Evolutionary conservation across 2,113 vertebrate genomes (phyloP).

Genomic region (Eudyptes chrysolophus): DNA sequence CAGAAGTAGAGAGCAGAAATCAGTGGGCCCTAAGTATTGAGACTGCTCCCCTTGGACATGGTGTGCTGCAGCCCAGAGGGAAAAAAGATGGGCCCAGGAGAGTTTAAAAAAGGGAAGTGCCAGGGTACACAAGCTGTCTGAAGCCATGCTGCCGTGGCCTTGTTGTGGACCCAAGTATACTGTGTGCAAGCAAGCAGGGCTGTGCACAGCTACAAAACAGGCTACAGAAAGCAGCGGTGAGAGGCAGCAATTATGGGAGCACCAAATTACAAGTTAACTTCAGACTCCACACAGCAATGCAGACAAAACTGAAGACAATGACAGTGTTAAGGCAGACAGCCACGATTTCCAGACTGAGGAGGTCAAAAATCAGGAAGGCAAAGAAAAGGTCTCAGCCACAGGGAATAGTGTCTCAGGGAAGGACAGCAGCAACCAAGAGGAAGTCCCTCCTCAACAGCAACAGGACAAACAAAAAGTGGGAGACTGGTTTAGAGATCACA

Average conservation of each 20-base stretch:
- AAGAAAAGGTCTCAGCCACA: background rate
- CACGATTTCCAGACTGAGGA: background rate
- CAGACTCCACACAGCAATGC: background rate
- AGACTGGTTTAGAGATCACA: background rate
- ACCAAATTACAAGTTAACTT: background rate
- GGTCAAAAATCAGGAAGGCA: background rate
- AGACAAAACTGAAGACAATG: background rate
- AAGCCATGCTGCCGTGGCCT: rapidly evolving
- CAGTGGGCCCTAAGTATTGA: background rate
- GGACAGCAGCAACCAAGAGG: background rate
- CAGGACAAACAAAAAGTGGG: rapidly evolving
- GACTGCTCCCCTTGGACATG: background rate
- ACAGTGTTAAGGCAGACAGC: background rate
- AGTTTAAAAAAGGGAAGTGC: background rate
- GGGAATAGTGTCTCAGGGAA: background rate
- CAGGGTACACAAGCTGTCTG: background rate
- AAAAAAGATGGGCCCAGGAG: background rate
- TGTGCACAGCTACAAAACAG: background rate
- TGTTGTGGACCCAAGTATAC: background rate
- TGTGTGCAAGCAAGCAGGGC: background rate
- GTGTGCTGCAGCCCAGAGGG: background rate
- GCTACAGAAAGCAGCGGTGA: background rate
- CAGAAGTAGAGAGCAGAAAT: background rate
- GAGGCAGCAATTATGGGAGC: background rate
- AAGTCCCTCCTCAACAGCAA: background rate